Evolutionary conservation across 2,888 invertebrate species (phyloP).

Genomic region (Parnassius glacialis): DNA sequence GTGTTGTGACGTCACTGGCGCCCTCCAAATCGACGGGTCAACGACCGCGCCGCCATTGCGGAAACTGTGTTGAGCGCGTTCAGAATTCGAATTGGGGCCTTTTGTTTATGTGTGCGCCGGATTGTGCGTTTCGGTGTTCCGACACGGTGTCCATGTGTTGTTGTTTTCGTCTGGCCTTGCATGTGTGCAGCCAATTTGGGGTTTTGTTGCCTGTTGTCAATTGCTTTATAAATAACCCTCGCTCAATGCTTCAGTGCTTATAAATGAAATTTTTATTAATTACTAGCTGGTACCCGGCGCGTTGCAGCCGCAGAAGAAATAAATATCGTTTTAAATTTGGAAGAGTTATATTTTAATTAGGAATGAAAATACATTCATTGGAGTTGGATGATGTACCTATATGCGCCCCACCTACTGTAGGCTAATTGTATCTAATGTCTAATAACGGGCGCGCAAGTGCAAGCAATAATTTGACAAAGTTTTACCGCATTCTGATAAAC

Average conservation of each 20-base stretch:
- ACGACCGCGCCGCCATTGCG: constrained; percentile 71
- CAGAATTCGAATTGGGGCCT: constrained; percentile 77
- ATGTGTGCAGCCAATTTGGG: constrained; percentile 48
- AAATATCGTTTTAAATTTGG: no score
- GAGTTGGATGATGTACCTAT: no score
- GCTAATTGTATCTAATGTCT: no score
- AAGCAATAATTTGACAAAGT: no score
- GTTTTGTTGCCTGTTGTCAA: constrained; percentile 34
- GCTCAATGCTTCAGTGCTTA: not conserved
- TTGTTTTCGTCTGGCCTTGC: constrained; percentile 37
- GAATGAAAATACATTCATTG: no score
- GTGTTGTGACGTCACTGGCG: constrained; percentile 72
- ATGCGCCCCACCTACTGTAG: no score
- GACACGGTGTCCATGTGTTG: constrained; percentile 28
- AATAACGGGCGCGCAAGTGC: no score
- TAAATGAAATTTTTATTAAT: no score
- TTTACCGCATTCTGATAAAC: no score
- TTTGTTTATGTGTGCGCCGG: constrained; percentile 57
- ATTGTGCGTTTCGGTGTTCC: constrained; percentile 35
- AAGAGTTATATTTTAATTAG: no score
- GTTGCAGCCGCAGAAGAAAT: no score
- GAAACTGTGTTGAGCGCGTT: constrained; percentile 76
- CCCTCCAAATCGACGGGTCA: constrained; percentile 75
- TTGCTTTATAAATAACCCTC: constrained; percentile 27
- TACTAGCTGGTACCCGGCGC: no score